phyloP scores from a whole-genome alignment of 2,888 invertebrate species.

The Cryptosula pallasiana region DNA sequence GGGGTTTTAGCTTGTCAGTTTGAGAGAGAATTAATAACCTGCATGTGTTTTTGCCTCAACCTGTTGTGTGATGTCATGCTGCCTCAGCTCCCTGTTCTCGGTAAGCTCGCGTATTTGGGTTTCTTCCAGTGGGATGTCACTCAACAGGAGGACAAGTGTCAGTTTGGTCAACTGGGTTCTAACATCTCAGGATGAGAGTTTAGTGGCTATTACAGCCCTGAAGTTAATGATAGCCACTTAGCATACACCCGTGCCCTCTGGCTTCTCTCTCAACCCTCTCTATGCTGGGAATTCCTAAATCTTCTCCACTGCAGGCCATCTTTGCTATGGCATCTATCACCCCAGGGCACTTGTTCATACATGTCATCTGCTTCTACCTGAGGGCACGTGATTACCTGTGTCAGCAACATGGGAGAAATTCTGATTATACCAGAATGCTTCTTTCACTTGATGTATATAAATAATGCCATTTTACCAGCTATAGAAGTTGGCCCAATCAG shows the following conservation, averaged over 20 bases:
- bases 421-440: no score
- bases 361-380: neutral
- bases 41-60: no score
- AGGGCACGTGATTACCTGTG: neutral
- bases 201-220: neutral
- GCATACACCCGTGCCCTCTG: neutral
- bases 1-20: no score
- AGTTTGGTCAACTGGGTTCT: neutral
- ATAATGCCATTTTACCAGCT: no score
- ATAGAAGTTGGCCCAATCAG: no score
- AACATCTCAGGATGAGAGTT: neutral
- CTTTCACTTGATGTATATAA: no score
- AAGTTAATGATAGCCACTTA: neutral
- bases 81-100: no score
- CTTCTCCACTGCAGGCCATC: neutral
- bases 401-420: neutral
- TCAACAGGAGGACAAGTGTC: neutral
- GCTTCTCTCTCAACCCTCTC: neutral
- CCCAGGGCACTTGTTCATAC: neutral
- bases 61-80: no score
- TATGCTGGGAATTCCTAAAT: neutral
- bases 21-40: no score
- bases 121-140: no score
- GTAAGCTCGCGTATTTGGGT: no score
- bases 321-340: neutral